These are phyloP conservation scores for Corbicula japonica DNA, from an alignment of 2,888 invertebrate species.

Conservation along the genomic window DNA sequence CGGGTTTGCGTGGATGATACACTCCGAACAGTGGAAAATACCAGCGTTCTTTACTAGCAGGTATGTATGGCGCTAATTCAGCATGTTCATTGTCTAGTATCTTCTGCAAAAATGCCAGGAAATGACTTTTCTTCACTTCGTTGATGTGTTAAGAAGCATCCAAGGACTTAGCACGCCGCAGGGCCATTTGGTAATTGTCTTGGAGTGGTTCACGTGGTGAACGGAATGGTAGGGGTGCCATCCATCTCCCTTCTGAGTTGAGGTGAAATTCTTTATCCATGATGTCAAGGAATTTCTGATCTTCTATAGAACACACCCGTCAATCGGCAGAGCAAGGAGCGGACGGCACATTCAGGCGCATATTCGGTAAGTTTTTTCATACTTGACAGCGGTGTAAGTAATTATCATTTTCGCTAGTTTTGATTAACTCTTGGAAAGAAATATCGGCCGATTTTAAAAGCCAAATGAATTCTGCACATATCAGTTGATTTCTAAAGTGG, in stretches of 20 bases:
- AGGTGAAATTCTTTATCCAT: not conserved
- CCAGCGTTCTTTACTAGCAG: constrained; percentile 2
- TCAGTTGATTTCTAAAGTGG: no score
- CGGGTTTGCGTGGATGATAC: constrained; percentile 21
- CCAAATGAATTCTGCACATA: no score
- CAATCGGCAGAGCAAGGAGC: no score
- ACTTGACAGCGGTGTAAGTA: no score
- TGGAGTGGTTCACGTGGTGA: not conserved
- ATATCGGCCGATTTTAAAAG: no score
- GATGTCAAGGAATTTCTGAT: constrained; percentile 9
- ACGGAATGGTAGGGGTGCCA: constrained; percentile 11
- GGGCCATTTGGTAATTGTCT: not conserved
- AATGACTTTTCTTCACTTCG: not conserved
- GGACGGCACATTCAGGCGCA: no score
- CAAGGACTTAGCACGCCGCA: not conserved
- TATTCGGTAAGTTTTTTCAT: no score
- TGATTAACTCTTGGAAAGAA: no score
- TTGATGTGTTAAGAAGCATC: no score
- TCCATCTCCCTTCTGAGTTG: not conserved
- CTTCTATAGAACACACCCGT: not conserved
- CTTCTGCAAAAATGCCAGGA: constrained; percentile 10
- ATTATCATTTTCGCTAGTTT: no score
- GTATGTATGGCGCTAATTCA: constrained; percentile 9
- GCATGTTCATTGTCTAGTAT: constrained; percentile 2
- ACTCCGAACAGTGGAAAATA: constrained; percentile 31